These are phyloP conservation scores for Cephus rjabovi DNA, from an alignment of 2,888 invertebrate genomes.

Conservation along the genomic window DNA sequence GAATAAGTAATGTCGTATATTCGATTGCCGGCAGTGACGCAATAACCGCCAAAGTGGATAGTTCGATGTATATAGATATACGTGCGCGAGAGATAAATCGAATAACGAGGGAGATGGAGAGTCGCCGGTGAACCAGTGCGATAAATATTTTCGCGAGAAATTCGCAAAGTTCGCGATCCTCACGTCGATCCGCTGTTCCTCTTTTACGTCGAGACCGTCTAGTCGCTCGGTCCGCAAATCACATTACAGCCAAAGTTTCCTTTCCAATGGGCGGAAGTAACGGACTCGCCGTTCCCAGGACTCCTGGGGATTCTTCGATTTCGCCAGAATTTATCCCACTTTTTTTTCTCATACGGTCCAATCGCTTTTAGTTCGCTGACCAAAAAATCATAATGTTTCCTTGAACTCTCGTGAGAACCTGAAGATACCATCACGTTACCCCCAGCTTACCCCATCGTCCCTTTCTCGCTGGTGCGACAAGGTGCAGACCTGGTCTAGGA, in stretches of 20 bases:
- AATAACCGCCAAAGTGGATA: background rate
- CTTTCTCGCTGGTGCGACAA: too few relatives aligned
- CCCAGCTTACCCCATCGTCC: too few relatives aligned
- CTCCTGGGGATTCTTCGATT: background rate
- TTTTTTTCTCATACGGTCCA: background rate
- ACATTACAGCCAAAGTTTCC: background rate
- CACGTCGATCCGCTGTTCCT: background rate
- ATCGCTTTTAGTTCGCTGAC: background rate
- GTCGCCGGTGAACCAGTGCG: conserved; percentile 7
- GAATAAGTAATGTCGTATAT: background rate
- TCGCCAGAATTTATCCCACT: background rate
- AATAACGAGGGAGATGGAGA: background rate
- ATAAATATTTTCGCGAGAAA: conserved; percentile 26
- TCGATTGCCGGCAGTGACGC: background rate
- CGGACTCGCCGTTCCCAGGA: background rate
- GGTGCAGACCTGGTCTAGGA: too few relatives aligned
- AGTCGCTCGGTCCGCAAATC: background rate
- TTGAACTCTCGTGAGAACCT: background rate
- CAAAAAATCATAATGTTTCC: background rate
- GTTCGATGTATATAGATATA: background rate
- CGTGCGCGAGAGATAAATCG: background rate
- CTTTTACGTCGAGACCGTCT: background rate
- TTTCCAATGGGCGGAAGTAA: background rate
- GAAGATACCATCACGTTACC: fast-evolving
- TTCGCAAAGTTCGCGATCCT: background rate